Base-by-base conservation (phyloP, 2,797 vertebrate species). In the Paedocypris micromegethes region DNA sequence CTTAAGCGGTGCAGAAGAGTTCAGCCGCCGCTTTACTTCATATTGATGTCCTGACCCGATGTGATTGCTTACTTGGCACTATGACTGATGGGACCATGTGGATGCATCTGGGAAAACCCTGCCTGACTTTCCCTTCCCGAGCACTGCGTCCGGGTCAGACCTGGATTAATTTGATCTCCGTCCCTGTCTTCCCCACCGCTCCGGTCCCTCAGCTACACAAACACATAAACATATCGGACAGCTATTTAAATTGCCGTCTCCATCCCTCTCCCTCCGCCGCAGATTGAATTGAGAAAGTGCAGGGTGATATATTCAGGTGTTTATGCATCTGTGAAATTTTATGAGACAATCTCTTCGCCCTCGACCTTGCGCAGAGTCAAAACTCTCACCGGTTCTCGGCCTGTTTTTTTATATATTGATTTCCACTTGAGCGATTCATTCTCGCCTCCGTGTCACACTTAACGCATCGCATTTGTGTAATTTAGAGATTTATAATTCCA, bases 81-180 rank as follows among this genome's bases (percentile, higher is more conserved):
- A 44, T 58, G 55, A 56, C 49, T 51, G 69, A 64, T 66, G 58
- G 51, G 56, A 61, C 58, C 74, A 64, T 71, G 54, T 74, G 78
- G 71, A 77, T 70, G 64, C 66, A 69, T 75, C 64, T 66, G 72
- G 75, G 87, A 79, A 82, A 84, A 53, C 38, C 53, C 8, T 3
- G 2, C 47, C 76, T 79, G 82, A 80, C 79, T 73, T 86, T 75
- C 58, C 69, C 68, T 72, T 44, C 55, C 56, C 54, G 51, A 68
- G 49, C 72, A 67, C 73, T 68, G 68, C 52, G 78, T 60, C 37
- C 47, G 59, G 83, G 82, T 87, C 86, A 88, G 74, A 60, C 60
- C 75, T 70, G 81, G 81, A 86, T 85, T 85, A 86, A 86, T 86
- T 83, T 84, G 80, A 82, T 83, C 75, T 83, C 66, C 39, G 5